Percentiles rank a stretch among this genome's conserved stretches.
phyloP scores from a whole-genome alignment of 2,888 invertebrate species.

The Latrodectus elegans region DNA sequence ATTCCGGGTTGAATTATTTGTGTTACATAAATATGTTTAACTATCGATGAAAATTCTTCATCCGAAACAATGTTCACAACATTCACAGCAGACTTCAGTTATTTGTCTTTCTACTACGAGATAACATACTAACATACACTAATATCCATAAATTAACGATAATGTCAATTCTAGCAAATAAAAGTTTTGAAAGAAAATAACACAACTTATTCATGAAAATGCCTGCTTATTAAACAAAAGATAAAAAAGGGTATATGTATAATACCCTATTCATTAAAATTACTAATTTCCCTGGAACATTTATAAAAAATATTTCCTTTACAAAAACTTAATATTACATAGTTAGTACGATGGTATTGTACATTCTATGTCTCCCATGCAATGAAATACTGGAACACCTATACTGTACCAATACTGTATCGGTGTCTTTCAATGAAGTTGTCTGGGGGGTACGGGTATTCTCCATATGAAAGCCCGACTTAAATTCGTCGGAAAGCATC shows the following conservation, averaged over 20 bases:
- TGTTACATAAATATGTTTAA: no score
- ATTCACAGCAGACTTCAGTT: no score
- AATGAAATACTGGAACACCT: not conserved
- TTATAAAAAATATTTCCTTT: not conserved
- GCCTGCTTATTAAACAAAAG: not conserved
- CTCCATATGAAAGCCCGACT: not conserved
- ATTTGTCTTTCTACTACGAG: no score
- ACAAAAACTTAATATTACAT: not conserved
- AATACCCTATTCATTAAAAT: not conserved
- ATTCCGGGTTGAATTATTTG: no score
- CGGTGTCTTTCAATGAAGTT: not conserved
- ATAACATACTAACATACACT: no score
- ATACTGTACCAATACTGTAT: not conserved
- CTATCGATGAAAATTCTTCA: no score
- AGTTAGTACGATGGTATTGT: not conserved
- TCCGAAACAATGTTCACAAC: no score
- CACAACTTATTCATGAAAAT: no score
- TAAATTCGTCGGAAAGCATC: not conserved
- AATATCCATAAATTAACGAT: no score
- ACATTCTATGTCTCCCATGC: not conserved
- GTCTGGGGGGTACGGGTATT: not conserved
- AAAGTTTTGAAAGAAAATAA: no score
- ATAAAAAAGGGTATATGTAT: not conserved
- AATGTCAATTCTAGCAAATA: no score
- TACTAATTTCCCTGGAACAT: not conserved